These are phyloP conservation scores for Crenichthys baileyi DNA, from an alignment of 2,797 vertebrate genomes.

Conservation along the genomic window DNA sequence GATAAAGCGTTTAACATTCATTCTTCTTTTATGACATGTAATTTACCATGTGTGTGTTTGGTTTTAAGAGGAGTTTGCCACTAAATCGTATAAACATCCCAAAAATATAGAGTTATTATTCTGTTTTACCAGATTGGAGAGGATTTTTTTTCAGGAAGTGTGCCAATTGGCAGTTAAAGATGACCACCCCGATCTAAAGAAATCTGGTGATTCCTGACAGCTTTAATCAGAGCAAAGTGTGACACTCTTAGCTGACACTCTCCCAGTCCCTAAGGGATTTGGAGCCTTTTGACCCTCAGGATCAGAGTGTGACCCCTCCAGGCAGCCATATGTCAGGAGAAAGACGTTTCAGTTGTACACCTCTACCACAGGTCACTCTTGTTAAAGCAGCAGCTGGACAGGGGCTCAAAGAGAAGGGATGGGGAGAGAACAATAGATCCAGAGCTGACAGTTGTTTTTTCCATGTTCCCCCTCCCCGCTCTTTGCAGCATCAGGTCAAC, in stretches of 20 bases:
- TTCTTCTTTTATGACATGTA: constrained; percentile 2
- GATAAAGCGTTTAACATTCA: constrained; percentile 29
- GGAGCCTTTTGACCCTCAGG: constrained; percentile 66
- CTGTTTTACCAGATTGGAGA: not conserved
- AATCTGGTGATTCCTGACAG: constrained; percentile 52
- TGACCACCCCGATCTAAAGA: constrained; percentile 47
- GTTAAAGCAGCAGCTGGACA: constrained; percentile 70
- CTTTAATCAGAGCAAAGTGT: constrained; percentile 68
- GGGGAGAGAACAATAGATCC: constrained; percentile 62
- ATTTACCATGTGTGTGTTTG: constrained; percentile 33
- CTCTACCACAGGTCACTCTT: constrained; percentile 54
- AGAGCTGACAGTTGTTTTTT: constrained; percentile 69
- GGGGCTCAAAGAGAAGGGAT: constrained; percentile 62
- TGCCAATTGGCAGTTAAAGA: constrained; percentile 44
- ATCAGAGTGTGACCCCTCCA: constrained; percentile 67
- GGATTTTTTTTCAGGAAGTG: constrained; percentile 24
- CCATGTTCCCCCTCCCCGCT: constrained; percentile 30
- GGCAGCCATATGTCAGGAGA: constrained; percentile 77
- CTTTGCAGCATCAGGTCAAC: constrained; percentile 72
- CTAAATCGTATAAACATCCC: constrained; percentile 37
- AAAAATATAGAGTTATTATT: not conserved
- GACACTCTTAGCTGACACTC: constrained; percentile 40
- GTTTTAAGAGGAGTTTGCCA: constrained; percentile 3
- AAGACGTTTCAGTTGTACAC: constrained; percentile 48
- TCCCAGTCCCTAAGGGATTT: constrained; percentile 47